Evolutionary conservation across 2,797 vertebrate species (phyloP).

Genomic region (Onychomys leucogaster): DNA sequence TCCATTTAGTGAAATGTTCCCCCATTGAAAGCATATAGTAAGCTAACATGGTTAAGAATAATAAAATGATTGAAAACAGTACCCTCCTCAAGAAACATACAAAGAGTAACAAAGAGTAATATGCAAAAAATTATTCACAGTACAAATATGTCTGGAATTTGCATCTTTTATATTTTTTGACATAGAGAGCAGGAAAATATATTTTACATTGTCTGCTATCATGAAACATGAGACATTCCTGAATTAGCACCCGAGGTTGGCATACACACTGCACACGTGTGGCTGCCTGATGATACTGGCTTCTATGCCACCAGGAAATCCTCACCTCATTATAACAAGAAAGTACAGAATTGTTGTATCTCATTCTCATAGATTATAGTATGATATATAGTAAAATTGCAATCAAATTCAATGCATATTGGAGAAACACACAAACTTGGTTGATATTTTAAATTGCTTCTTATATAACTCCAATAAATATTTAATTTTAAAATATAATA

Average conservation of each 20-base stretch:
- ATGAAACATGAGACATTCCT: not conserved
- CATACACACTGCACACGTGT: too few species aligned
- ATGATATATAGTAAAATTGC: not conserved
- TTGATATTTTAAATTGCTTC: not conserved
- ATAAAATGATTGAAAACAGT: not conserved
- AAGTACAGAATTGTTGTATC: not conserved
- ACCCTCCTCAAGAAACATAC: not conserved
- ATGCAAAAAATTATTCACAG: not conserved
- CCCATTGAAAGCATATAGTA: not conserved
- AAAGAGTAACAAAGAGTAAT: not conserved
- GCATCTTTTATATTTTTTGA: not conserved
- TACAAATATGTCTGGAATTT: not conserved
- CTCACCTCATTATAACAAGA: not conserved
- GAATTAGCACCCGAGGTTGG: not conserved
- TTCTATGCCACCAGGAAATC: not conserved
- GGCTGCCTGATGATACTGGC: not conserved
- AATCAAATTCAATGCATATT: conserved; percentile 4
- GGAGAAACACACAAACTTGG: not conserved
- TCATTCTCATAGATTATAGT: not conserved
- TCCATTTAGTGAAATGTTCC: not conserved
- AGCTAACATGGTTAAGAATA: not conserved
- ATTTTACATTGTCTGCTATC: not conserved
- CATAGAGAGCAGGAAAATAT: not conserved
- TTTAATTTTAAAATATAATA: not conserved
- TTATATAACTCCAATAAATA: not conserved